A percentile compares a stretch with the other conserved stretches of the same genome.
Evolutionary conservation across 1,140 invertebrate genomes (phyloP).

Genomic region (Eubasilissa regina): DNA sequence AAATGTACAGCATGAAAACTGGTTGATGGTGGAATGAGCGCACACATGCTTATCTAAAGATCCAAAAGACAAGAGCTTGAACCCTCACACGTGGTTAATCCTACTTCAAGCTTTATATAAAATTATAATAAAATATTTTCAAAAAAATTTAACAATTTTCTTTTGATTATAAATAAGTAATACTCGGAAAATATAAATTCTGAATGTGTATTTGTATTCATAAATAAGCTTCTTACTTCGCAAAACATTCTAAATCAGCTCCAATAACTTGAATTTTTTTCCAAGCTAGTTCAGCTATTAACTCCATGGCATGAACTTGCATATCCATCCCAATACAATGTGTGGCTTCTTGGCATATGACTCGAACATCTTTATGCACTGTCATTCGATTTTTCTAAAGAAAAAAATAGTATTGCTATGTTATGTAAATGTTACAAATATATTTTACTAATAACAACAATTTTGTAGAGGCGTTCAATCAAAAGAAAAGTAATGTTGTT

Average conservation of each 20-base stretch:
- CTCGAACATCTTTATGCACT: slow-evolving; percentile 67
- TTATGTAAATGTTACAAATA: neutral
- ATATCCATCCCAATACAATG: slow-evolving; percentile 67
- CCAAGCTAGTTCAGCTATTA: slow-evolving; percentile 71
- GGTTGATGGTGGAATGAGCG: too few species aligned
- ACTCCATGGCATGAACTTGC: slow-evolving; percentile 68
- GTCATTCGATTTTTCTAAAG: slow-evolving; percentile 70
- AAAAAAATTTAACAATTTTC: neutral
- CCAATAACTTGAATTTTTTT: slow-evolving; percentile 70
- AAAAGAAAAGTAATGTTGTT: too few species aligned
- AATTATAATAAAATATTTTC: neutral
- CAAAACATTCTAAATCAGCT: slow-evolving; percentile 73
- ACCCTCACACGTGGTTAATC: too few species aligned
- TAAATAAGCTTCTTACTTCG: slow-evolving; percentile 67
- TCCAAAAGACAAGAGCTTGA: too few species aligned
- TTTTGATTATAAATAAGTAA: neutral
- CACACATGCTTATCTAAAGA: too few species aligned
- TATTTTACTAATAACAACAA: neutral
- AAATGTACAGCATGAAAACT: too few species aligned
- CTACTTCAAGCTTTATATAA: neutral
- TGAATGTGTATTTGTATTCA: neutral
- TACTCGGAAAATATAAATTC: neutral
- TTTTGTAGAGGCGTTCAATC: neutral
- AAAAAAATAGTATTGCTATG: slow-evolving; percentile 13
- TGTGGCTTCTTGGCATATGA: slow-evolving; percentile 69